These are phyloP conservation scores for Rhagologus leucostigma DNA, from an alignment of 2,113 vertebrate genomes.

Conservation along the genomic window DNA sequence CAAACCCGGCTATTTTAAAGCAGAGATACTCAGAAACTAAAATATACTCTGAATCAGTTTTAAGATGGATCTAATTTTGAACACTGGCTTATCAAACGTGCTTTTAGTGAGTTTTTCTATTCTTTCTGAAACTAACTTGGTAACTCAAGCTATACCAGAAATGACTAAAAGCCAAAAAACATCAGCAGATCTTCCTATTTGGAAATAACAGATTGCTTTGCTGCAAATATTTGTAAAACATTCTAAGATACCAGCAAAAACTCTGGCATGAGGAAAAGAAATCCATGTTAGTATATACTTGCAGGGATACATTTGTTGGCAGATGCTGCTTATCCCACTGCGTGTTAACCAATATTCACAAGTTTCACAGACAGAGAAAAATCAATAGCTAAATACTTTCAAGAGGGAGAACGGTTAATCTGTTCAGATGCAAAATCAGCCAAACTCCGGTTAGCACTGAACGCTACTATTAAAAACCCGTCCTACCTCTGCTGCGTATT, in stretches of 20 bases:
- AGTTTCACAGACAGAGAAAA: background rate
- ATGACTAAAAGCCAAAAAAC: background rate
- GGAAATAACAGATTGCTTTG: background rate
- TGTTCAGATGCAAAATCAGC: background rate
- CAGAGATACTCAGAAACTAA: background rate
- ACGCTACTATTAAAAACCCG: background rate
- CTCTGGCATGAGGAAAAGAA: background rate
- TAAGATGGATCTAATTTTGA: background rate
- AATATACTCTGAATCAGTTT: background rate
- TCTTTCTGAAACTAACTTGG: background rate
- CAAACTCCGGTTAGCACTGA: background rate
- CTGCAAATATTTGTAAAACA: background rate
- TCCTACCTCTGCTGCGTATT: constrained; percentile 87
- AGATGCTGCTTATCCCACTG: background rate
- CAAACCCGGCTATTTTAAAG: background rate
- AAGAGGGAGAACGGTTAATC: background rate
- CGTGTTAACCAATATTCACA: background rate
- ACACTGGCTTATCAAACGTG: background rate
- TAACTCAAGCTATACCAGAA: background rate
- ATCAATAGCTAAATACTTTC: background rate
- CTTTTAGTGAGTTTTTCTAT: background rate
- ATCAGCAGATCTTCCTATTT: background rate
- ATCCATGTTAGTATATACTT: background rate
- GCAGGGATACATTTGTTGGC: background rate
- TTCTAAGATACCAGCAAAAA: background rate